Evolutionary conservation across 2,113 vertebrate genomes (phyloP).

Genomic region (Otocyon megalotis): DNA sequence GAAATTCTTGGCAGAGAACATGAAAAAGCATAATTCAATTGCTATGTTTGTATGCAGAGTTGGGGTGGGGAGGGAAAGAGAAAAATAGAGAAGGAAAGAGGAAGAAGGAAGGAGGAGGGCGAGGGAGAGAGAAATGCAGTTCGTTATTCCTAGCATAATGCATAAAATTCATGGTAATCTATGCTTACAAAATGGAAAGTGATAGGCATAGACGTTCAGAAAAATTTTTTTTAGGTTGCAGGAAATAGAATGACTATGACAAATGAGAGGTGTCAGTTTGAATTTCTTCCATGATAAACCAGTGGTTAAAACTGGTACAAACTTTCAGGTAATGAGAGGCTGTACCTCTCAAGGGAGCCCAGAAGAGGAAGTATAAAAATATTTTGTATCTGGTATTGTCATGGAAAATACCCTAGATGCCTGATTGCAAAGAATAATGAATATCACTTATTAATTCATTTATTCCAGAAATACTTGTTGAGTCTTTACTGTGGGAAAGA

Average conservation of each 20-base stretch:
- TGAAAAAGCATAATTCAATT: not conserved
- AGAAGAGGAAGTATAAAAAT: not conserved
- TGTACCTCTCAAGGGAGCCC: conserved; percentile 10
- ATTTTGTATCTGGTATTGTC: conserved; percentile 35
- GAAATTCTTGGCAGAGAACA: not conserved
- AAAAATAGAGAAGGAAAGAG: not conserved
- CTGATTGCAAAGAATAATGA: conserved; percentile 56
- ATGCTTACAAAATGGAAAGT: not conserved
- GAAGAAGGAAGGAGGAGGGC: not conserved
- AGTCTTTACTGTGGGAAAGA: not conserved
- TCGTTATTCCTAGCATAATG: conserved; percentile 36
- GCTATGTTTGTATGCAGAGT: not conserved
- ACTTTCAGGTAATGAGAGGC: conserved; percentile 60
- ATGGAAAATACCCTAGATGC: conserved; percentile 19
- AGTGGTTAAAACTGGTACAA: conserved; percentile 52
- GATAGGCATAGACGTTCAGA: conserved; percentile 38
- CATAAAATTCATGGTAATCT: conserved; percentile 42
- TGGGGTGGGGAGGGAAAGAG: not conserved
- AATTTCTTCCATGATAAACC: conserved; percentile 58
- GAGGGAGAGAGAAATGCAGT: not conserved
- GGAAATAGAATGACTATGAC: conserved; percentile 62
- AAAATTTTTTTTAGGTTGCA: not conserved
- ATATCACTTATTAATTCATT: conserved; percentile 42
- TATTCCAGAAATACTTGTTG: conserved; percentile 52
- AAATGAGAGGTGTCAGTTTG: conserved; percentile 65